Evolutionary conservation across 2,113 vertebrate species (phyloP), one percentile per base, ranked within the genome.

Genomic region (Clarias gariepinus): DNA sequence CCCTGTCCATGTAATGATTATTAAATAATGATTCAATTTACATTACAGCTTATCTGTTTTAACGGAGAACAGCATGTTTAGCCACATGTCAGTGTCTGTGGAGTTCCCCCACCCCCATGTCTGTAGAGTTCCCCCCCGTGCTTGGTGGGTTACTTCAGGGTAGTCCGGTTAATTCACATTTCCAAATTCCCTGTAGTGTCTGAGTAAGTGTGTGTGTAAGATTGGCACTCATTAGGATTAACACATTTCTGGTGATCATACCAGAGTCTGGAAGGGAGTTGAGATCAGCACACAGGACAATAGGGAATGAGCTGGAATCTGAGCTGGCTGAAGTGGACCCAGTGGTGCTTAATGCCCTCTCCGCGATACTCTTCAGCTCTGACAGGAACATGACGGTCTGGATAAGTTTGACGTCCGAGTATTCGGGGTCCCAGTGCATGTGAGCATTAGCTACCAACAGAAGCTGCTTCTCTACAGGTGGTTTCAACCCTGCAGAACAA

Each of bases 371-470:
- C 94, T 99, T 99, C 92, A 99, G 96, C 91, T 99, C 98, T 0
- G 98, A 99, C 91, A 99, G 95, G 92, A 99, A 99, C 98, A 99
- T 99, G 97, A 99, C 97, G 18, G 98, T 99, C 93, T 99, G 98
- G 92, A 99, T 96, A 91, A 99, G 94, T 93, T 99, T 99, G 85
- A 99, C 98, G 88, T 99, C 98, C 0, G 97, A 99, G 94, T 96
- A 99, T 89, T 99, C 98, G 0, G 98, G 98, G 95, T 99, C 98
- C 98, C 98, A 99, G 94, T 99, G 98, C 97, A 99, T 99, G 94
- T 99, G 98, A 89, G 98, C 98, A 85, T 99, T 99, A 88, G 97
- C 98, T 90, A 99, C 97, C 28, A 99, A 95, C 84, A 99, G 94
- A 90, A 98, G 95, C 93, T 98, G 97, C 88, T 96, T 95, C 90